Evolutionary conservation across 2,888 invertebrate genomes (phyloP), one percentile per base, ranked within the genome.

Genomic region (Gnatocerus cornutus): DNA sequence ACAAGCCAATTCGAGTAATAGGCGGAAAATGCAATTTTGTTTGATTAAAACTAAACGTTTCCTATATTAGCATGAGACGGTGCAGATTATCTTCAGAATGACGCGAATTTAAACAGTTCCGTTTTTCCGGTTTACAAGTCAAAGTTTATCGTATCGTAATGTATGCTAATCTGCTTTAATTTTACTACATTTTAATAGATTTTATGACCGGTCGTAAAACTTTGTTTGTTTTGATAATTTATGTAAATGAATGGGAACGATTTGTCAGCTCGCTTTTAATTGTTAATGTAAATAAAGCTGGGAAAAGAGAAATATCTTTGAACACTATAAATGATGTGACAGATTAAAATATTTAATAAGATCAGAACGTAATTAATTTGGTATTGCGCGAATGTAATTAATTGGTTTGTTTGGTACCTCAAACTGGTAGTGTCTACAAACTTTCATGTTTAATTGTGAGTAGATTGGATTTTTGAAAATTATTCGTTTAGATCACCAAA

Each of bases 1-100:
- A 64, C 71, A 16, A 21, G 37, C n/a, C 55, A 55, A 55, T 61
- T 37, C 53, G 50, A 12, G 16, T 69, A 76, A 77, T 74, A 65
- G 45, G 64, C 76, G 77, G 77, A 76, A 77, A 74, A 71, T 68
- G 73, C 71, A 73, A 76, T 76, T 76, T 74, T 48, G 68, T 62
- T 74, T 72, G 58, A 75, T 77, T 77, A 62, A 62, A 74, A 73
- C 50, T 77, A 75, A 77, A 74, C 68, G 76, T 74, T 76, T 74
- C 74, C 76, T 76, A 72, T 64, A 64, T 73, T 73, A n/a, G n/a
- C n/a, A 72, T 67, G 67, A 74, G 68, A 71, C 71, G 69, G 71
- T 74, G 75, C 72, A 69, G 71, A 72, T 75, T 72, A 72, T 70
- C 69, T 68, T 66, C 48, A 55, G 66, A 37, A 61, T 46, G 61